Base-by-base conservation (phyloP, 2,797 vertebrate genomes). In the Australoheros facetus region DNA sequence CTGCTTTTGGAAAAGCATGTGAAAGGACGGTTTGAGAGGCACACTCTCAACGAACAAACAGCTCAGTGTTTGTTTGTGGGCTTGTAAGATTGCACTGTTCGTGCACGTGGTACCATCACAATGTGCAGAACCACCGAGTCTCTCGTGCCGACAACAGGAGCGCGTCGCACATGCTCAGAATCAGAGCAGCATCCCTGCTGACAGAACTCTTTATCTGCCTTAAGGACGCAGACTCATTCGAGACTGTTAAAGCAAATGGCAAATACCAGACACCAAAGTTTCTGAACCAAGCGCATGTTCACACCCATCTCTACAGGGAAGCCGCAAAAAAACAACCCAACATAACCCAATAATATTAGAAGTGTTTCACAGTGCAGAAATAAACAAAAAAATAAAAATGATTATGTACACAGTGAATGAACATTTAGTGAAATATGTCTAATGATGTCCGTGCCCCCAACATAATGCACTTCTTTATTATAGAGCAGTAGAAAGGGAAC, bases 291-390 rank as follows among this genome's bases (percentile, higher is more conserved):
- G 48, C 48, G 73, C 26, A 12, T 37, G 71, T 34, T 72, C 17
- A 56, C 13, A 78, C 58, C 51, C 54, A 21, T 55, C 55, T 60
- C 39, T 56, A 60, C 39, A 57, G 5, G 32, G 71, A 64, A 51
- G 53, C 48, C 70, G 59, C 56, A 76, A 51, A 66, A 66, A 66
- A 3, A 5, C 19, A 42, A 34, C 71, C 6, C 64, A 90, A 93
- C 89, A 94, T 93, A 91, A 92, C 93, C 91, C 95, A 93, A 91
- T 91, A 91, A 91, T 91, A 91, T 90, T 92, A 94, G 89, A 94
- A 79, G 85, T 83, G 89, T 87, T 94, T 95, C 94, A 95, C 95
- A 95, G 93, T 87, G 95, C 95, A 78, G 84, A 94, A 94, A 94
- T 87, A 85, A 88, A 92, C 77, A 80, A 89, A 75, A 88, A 85